Evolutionary conservation across 2,113 vertebrate genomes (phyloP).

Genomic region (Tachysurus vachellii): DNA sequence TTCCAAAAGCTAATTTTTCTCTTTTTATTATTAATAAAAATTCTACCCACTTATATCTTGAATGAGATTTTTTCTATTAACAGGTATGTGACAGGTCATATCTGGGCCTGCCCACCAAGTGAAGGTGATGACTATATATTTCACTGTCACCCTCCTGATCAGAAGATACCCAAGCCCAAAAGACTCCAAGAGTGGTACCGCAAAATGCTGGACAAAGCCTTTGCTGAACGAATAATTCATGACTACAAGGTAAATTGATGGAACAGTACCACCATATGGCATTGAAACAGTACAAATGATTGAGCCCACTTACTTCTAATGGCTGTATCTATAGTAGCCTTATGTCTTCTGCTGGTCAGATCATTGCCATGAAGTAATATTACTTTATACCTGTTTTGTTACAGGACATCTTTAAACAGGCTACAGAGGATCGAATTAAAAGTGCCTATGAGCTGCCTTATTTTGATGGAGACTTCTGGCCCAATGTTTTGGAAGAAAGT

Average conservation of each 20-base stretch:
- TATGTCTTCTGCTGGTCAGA: background rate
- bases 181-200: conserved; percentile 97
- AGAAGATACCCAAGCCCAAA: conserved; percentile 98
- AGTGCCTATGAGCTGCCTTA: conserved; percentile 97
- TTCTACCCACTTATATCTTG: background rate
- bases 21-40: background rate
- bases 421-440: conserved; percentile 87
- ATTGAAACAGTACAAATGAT: background rate
- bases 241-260: conserved; percentile 85
- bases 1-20: background rate
- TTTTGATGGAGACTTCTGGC: conserved; percentile 99
- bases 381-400: conserved; percentile 17
- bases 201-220: conserved; percentile 98
- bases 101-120: conserved; percentile 98
- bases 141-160: conserved; percentile 94
- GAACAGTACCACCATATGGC: background rate
- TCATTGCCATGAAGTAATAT: background rate
- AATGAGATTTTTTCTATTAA: background rate
- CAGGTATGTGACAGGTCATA: conserved; percentile 94
- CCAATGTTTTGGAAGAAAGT: conserved; percentile 96
- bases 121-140: conserved; percentile 99
- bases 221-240: conserved; percentile 93
- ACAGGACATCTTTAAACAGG: conserved; percentile 69
- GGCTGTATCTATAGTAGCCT: background rate
- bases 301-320: background rate